A percentile compares a stretch with the other conserved stretches of the same genome.
Conservation (phyloP, 1,140 invertebrate genomes). For the Zeugodacus cucurbitae region DNA sequence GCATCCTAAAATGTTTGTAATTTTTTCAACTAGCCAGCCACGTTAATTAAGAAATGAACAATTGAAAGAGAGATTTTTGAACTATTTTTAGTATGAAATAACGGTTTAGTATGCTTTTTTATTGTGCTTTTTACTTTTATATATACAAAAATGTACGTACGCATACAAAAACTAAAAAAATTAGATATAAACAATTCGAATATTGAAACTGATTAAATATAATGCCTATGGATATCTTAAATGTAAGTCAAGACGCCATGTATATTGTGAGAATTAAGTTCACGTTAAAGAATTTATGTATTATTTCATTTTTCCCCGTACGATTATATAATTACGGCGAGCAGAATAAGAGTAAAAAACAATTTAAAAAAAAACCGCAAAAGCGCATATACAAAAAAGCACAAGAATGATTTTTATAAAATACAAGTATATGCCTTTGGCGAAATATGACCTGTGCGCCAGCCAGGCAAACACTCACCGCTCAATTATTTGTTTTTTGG, state of each 20-base stretch:
- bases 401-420: neutral
- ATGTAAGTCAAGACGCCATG: slow-evolving; percentile 34
- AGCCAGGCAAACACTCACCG: neutral
- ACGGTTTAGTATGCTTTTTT: slow-evolving; percentile 34
- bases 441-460: neutral
- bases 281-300: slow-evolving; percentile 34
- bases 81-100: slow-evolving; percentile 18
- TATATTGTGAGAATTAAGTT: slow-evolving; percentile 4
- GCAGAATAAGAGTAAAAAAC: neutral
- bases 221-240: neutral
- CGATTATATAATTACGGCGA: neutral
- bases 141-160: neutral
- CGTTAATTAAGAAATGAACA: slow-evolving; percentile 13
- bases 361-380: neutral
- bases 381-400: neutral
- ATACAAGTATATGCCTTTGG: neutral
- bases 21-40: slow-evolving; percentile 21
- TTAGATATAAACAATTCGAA: slow-evolving; percentile 25
- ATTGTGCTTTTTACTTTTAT: slow-evolving; percentile 39
- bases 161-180: slow-evolving; percentile 1
- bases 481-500: neutral
- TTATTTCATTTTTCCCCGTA: neutral
- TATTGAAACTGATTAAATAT: slow-evolving; percentile 39
- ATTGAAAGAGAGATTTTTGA: neutral
- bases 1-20: slow-evolving; percentile 20